phyloP scores from a whole-genome alignment of 1,140 invertebrate genomes.

The Arctopsyche grandis region DNA sequence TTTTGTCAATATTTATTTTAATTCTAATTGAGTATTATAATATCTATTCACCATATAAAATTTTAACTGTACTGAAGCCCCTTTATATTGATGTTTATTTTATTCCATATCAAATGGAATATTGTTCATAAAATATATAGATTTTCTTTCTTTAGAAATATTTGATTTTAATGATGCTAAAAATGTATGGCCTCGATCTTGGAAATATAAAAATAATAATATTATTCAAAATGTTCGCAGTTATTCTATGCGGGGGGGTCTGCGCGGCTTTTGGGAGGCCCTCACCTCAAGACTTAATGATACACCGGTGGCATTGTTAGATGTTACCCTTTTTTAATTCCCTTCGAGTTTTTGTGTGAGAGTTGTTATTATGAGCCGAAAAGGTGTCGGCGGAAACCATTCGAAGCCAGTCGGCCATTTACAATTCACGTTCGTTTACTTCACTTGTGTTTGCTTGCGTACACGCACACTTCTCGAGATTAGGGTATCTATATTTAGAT shows the following conservation, averaged over 20 bases:
- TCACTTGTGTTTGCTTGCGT: neutral
- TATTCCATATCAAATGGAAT: too few relatives aligned
- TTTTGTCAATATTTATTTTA: too few relatives aligned
- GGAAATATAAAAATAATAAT: too few relatives aligned
- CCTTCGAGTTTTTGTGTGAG: conserved; percentile 37
- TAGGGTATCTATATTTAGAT: neutral
- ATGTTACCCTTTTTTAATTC: conserved; percentile 51
- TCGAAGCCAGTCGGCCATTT: conserved; percentile 21
- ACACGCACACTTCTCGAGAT: neutral
- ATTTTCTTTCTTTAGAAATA: too few relatives aligned
- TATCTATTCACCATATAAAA: too few relatives aligned
- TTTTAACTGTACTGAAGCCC: too few relatives aligned
- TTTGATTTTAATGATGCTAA: too few relatives aligned
- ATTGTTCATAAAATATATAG: too few relatives aligned
- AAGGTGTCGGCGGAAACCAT: conserved; percentile 34
- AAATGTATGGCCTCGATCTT: too few relatives aligned
- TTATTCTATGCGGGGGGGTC: neutral
- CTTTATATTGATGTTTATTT: too few relatives aligned
- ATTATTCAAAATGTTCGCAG: too few relatives aligned
- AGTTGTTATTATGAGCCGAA: conserved; percentile 30
- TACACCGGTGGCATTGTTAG: conserved; percentile 48
- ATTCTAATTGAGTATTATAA: too few relatives aligned
- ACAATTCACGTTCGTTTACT: conserved; percentile 16
- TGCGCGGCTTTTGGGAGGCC: conserved; percentile 15
- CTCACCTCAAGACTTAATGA: conserved; percentile 40